Conservation (phyloP, 2,888 invertebrate genomes). For the Drosophila histrio region DNA sequence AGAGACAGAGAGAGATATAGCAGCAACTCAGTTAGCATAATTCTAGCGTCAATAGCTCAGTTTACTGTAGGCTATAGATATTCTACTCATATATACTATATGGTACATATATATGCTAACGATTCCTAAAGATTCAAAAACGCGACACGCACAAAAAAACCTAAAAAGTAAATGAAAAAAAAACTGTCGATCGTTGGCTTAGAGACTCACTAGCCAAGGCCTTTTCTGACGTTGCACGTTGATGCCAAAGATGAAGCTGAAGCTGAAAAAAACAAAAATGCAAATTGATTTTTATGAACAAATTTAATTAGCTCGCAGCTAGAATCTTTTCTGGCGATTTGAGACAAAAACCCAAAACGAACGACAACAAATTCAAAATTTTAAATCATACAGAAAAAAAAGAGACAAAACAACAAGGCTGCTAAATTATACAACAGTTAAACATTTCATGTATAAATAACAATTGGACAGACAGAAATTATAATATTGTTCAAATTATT, state of each 20-base stretch:
- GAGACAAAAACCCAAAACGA: constrained; percentile 15
- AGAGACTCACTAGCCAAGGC: constrained; percentile 65
- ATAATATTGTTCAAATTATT: constrained; percentile 1
- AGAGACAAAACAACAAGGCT: constrained; percentile 20
- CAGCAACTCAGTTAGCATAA: constrained; percentile 65
- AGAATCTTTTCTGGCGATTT: constrained; percentile 56
- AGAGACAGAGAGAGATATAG: neutral
- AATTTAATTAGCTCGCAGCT: constrained; percentile 81
- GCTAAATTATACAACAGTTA: constrained; percentile 65
- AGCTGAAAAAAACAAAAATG: constrained; percentile 47
- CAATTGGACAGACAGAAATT: constrained; percentile 32
- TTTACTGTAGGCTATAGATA: constrained; percentile 26
- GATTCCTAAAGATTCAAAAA: constrained; percentile 43
- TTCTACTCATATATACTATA: constrained; percentile 29
- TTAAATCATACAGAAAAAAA: constrained; percentile 14
- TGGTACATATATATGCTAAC: constrained; percentile 47
- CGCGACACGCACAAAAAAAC: constrained; percentile 44
- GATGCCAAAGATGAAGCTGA: neutral
- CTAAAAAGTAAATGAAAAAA: constrained; percentile 11
- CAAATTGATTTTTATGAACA: constrained; percentile 80
- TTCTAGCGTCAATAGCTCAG: constrained; percentile 66
- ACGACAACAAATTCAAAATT: constrained; percentile 1
- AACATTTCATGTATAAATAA: constrained; percentile 55
- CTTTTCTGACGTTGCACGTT: constrained; percentile 74
- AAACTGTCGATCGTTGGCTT: constrained; percentile 48